Base-by-base conservation (phyloP, 2,797 vertebrate genomes). In the Oryzias sinensis region DNA sequence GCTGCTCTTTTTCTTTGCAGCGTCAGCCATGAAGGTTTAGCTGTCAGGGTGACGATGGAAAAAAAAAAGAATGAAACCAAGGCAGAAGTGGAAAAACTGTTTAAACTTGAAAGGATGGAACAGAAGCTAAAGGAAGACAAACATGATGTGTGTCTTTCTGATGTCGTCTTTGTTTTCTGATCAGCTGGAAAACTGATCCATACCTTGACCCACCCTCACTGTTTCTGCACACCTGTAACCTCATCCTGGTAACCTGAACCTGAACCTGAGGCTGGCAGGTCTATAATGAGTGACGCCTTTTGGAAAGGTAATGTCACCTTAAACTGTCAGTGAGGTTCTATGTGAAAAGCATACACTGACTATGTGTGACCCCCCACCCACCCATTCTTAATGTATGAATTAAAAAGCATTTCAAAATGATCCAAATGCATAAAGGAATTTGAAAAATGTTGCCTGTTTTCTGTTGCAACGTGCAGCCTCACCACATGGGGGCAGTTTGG, bases 11-110 rank as follows among this genome's bases (percentile, higher is more conserved):
- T 54, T 53, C 53, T 66, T 18, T 2, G 45, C 42, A 7, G 70
- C 62, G n/a, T 93, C 91, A n/a, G 87, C 84, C 92, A 92, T 92
- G 48, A 69, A 58, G 53, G 33, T 46, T 71, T 47, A 9, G 49
- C 56, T 61, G 52, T 37, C 33, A 3, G 33, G 27, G 7, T 27
- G 27, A 27, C 27, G 27, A 46, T 33, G 2, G 27, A 29, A 52
- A 51, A 41, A 41, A 52, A 11, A 22, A 22, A 22, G 20, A 22
- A 22, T 22, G 20, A 22, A 22, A 22, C 20, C 20, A 22, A 22
- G 20, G 20, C 20, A 22, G 20, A 22, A 22, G 20, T 62, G 50
- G 47, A 17, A 41, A 47, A 58, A 11, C 17, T 52, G 48, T 43
- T 9, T 16, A 40, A 45, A 65, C 71, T 78, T 68, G 47, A 20